Base-by-base conservation (phyloP, 2,113 vertebrate species). In the Neopipo cinnamomea region DNA sequence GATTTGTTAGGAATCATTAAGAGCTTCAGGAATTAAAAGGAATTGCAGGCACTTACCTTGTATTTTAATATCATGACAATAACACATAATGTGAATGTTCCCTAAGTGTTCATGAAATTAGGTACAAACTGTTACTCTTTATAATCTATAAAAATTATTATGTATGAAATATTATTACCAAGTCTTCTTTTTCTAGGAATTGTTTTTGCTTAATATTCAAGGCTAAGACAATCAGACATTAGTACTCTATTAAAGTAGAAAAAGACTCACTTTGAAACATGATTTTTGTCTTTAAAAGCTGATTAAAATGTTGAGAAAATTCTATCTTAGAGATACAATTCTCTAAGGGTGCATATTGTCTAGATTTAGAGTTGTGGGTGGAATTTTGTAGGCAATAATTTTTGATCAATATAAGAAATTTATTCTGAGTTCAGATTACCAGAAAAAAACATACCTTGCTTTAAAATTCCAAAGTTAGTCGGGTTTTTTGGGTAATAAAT, bases 401-500 rank as follows among this genome's bases (percentile, higher is more conserved):
- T 89, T 74, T 91, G 19, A 65, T 47, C 46, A 87, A 25, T 14
- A 28, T 76, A 42, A 71, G 68, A 6, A 55, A 5, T 39, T 85
- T 55, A 42, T 75, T 81, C 58, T 77, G 31, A 84, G 41, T 77
- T 73, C 41, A 53, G 13, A 49, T 56, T 31, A 67, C 21, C 21
- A 53, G 16, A 27, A 66, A 70, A 27, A 5, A 5, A 3, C 8
- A 30, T 31, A 41, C 20, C 15, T 85, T 63, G 0, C 16, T 62
- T 73, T 93, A 18, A 31, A 3, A 72, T 59, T 31, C 85, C 12
- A 20, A 25, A 67, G 5, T 8, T 65, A 12, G 1, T 59, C 3
- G 1, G 0, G 0, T 5, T 55, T 56, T 28, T 31, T 21, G 3
- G 3, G 2, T 50, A 72, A 47, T 52, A 79, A 68, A 42, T 47